Percentiles rank a stretch among this genome's conserved stretches.
phyloP scores from a whole-genome alignment of 2,113 vertebrate genomes.

The Ginglymostoma cirratum region DNA sequence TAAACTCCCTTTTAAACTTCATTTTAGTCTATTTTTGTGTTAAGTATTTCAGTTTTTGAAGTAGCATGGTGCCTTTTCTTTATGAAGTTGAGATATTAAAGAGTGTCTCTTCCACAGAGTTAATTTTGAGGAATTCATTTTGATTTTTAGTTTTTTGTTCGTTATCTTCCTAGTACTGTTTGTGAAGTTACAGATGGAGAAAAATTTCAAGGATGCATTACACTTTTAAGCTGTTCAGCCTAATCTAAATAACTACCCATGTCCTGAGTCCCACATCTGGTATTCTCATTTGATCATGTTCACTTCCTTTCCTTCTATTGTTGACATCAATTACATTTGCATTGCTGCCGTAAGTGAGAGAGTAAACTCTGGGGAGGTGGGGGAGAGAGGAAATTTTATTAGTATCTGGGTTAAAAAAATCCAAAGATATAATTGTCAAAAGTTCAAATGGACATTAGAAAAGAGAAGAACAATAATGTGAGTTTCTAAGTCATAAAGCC shows the following conservation, averaged over 20 bases:
- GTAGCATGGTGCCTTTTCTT: background rate
- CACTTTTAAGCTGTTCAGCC: slow-evolving; percentile 11
- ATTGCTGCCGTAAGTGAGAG: background rate
- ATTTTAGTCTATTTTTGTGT: slow-evolving; percentile 12
- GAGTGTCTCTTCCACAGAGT: background rate
- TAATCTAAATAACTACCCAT: background rate
- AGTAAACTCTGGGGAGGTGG: background rate
- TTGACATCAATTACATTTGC: slow-evolving; percentile 21
- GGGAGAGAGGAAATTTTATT: background rate
- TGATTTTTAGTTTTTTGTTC: background rate
- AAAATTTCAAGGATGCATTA: background rate
- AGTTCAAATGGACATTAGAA: background rate
- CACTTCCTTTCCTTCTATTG: slow-evolving; percentile 29
- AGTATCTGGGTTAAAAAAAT: background rate
- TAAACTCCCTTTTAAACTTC: slow-evolving; percentile 47
- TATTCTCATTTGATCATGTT: slow-evolving; percentile 7
- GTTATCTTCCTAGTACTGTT: background rate
- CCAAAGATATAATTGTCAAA: background rate
- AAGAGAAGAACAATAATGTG: background rate
- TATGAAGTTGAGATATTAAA: background rate
- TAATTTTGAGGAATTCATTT: background rate
- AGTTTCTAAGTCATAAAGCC: background rate
- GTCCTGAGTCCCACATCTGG: background rate
- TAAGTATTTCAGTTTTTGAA: background rate
- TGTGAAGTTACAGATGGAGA: background rate